Conservation (phyloP, 1,140 invertebrate species). For the fruit fly (Drosophila melanogaster) region DNA sequence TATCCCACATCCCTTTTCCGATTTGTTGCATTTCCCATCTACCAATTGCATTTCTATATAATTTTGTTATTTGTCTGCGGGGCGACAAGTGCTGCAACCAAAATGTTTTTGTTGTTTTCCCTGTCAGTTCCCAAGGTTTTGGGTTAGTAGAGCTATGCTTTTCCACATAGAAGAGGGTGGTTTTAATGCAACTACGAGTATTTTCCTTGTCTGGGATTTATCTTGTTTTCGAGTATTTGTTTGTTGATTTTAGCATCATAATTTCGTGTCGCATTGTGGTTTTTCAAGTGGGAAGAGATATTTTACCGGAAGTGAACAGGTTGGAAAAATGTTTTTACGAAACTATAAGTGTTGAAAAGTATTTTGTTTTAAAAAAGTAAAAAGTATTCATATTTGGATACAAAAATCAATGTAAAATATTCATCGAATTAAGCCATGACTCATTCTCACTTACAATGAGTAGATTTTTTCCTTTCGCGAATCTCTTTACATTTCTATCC, state of each 20-base stretch:
- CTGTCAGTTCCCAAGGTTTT: conserved; percentile 54
- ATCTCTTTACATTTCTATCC: neutral
- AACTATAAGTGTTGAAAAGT: too few species aligned
- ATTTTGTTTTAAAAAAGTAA: too few species aligned
- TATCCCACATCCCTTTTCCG: conserved; percentile 10
- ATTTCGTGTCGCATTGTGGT: conserved; percentile 28
- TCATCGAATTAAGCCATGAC: neutral
- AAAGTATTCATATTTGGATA: too few species aligned
- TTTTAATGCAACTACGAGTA: neutral
- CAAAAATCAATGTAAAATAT: too few species aligned
- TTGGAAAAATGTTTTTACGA: neutral
- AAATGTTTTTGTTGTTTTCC: conserved; percentile 22
- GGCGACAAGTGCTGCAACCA: conserved; percentile 59
- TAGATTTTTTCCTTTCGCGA: neutral
- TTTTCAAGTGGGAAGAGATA: conserved; percentile 27
- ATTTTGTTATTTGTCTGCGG: conserved; percentile 72
- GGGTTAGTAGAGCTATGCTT: conserved; percentile 38
- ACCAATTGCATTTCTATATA: conserved; percentile 67
- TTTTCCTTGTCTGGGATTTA: conserved; percentile 29
- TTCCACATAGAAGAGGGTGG: neutral
- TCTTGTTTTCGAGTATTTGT: conserved; percentile 36
- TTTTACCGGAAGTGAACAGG: conserved; percentile 23
- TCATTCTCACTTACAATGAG: too few species aligned
- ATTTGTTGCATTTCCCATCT: conserved; percentile 47
- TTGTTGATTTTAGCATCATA: conserved; percentile 45